These are phyloP conservation scores for Heliconius melpomene DNA, from an alignment of 1,140 invertebrate species.

Conservation along the genomic window DNA sequence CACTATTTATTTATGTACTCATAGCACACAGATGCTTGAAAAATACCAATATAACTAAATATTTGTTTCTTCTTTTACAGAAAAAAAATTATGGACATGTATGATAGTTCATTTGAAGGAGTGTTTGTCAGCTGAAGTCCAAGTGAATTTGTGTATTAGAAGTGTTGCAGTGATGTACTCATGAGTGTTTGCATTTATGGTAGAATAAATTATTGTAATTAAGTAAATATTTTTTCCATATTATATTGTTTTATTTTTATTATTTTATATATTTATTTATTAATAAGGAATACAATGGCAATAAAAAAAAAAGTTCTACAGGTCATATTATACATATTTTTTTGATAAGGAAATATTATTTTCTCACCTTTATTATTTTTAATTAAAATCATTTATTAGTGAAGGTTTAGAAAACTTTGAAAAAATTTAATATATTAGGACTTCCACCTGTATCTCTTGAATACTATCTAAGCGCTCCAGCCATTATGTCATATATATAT, in stretches of 20 bases:
- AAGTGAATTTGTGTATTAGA: conserved; percentile 57
- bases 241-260: conserved; percentile 43
- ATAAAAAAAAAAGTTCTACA: neutral
- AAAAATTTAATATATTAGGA: too few relatives aligned
- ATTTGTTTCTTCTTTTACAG: neutral
- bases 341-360: too few relatives aligned
- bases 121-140: conserved; percentile 39
- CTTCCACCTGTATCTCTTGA: too few relatives aligned
- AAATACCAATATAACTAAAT: too few relatives aligned
- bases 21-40: too few relatives aligned
- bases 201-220: conserved; percentile 69
- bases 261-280: neutral
- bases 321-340: too few relatives aligned
- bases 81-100: conserved; percentile 42
- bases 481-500: too few relatives aligned
- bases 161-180: conserved; percentile 49
- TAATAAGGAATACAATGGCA: neutral
- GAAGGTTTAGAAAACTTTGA: too few relatives aligned
- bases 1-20: too few relatives aligned
- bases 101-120: conserved; percentile 45
- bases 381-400: too few relatives aligned
- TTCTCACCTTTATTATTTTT: too few relatives aligned
- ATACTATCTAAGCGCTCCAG: too few relatives aligned
- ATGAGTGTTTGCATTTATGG: conserved; percentile 61
- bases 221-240: conserved; percentile 71